Conservation (phyloP, 2,888 invertebrate species). For the Choristoneura rosaceana region DNA sequence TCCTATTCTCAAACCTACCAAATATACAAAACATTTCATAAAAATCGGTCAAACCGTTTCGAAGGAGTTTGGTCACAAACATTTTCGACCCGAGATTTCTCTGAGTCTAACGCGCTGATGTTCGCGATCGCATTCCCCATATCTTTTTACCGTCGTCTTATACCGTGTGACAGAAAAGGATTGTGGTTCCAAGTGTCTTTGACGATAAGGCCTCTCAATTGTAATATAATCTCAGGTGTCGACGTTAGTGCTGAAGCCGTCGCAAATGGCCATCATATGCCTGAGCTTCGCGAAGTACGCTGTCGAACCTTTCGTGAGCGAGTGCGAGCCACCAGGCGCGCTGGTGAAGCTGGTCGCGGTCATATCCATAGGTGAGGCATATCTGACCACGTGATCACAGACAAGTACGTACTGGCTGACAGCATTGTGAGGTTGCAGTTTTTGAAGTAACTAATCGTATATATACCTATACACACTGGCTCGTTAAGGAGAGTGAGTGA, state of each 20-base stretch:
- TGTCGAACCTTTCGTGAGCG: slow-evolving; percentile 94
- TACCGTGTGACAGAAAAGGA: too few species aligned
- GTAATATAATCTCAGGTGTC: slow-evolving; percentile 88
- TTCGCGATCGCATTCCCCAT: too few species aligned
- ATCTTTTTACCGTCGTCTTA: too few species aligned
- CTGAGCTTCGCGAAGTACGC: slow-evolving; percentile 97
- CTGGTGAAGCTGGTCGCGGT: slow-evolving; percentile 96
- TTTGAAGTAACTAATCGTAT: background rate
- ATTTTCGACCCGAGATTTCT: too few species aligned
- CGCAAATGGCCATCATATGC: slow-evolving; percentile 97
- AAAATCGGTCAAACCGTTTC: too few species aligned
- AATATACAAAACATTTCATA: too few species aligned
- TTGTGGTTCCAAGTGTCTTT: too few species aligned
- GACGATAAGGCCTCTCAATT: too few species aligned
- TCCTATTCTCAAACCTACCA: too few species aligned
- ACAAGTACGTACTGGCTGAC: background rate
- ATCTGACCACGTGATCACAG: background rate
- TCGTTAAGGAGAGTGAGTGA: too few species aligned
- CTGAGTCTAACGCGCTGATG: too few species aligned
- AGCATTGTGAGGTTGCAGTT: background rate
- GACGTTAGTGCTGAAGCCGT: slow-evolving; percentile 95
- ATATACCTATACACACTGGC: background rate
- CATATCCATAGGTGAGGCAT: slow-evolving; percentile 90
- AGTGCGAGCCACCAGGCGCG: slow-evolving; percentile 93
- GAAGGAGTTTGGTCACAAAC: too few species aligned